Percentiles rank a stretch among this genome's conserved stretches.
Conservation (phyloP, 2,113 vertebrate genomes). For the Nothocercus nigrocapillus region DNA sequence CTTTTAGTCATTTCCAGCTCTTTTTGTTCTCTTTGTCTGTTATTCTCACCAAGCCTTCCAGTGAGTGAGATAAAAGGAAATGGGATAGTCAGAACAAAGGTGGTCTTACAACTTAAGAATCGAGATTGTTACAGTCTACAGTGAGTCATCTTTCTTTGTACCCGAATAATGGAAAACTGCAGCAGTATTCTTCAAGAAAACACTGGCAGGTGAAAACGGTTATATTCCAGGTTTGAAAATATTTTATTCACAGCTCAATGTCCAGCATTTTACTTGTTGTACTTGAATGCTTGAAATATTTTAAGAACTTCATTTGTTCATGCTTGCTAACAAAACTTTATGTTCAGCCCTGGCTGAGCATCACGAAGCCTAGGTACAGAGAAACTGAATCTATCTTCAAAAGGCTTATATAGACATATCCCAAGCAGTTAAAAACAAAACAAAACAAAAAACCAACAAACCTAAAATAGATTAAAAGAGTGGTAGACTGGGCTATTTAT, state of each 20-base stretch:
- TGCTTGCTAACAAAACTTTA: not conserved
- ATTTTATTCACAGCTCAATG: not conserved
- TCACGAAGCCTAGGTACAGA: not conserved
- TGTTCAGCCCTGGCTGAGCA: not conserved
- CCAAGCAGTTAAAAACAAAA: not conserved
- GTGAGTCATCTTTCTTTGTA: not conserved
- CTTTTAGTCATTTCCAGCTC: not conserved
- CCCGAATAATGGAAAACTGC: not conserved
- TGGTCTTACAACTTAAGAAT: slow-evolving; percentile 14
- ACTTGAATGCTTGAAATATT: not conserved
- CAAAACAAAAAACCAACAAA: too few relatives aligned
- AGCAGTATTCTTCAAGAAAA: not conserved
- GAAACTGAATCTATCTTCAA: not conserved
- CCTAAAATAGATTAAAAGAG: not conserved
- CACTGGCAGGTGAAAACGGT: not conserved
- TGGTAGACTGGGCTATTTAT: not conserved
- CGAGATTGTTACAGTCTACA: not conserved
- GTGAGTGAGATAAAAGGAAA: slow-evolving; percentile 28
- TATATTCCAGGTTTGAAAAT: not conserved
- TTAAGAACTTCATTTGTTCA: not conserved
- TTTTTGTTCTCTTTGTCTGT: not conserved
- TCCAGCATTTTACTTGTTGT: not conserved
- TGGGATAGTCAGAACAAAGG: not conserved
- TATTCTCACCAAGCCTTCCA: not conserved
- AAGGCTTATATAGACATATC: not conserved